Evolutionary conservation across 2,113 vertebrate genomes (phyloP).

Genomic region (Tichodroma muraria): DNA sequence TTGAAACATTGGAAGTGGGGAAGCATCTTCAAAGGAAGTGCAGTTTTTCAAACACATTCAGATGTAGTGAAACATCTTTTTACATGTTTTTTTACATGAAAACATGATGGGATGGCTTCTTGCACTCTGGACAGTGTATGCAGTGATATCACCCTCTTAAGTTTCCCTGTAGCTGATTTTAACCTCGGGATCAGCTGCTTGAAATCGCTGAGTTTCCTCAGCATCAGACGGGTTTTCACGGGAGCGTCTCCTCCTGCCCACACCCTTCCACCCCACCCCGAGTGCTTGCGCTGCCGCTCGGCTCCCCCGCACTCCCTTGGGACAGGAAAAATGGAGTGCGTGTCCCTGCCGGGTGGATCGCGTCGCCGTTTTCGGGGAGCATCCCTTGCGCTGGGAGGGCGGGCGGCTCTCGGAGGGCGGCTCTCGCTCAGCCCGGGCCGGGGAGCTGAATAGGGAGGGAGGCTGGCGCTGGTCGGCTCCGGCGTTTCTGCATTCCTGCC

Average conservation of each 20-base stretch:
- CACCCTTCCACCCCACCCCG: background rate
- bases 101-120: no score
- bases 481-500: constrained; percentile 76
- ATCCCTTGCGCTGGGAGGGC: background rate
- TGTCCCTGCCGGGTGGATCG: background rate
- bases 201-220: background rate
- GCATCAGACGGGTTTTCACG: background rate
- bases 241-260: background rate
- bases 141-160: background rate
- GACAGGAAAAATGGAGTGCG: background rate
- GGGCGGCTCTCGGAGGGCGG: background rate
- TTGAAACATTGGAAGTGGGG: background rate
- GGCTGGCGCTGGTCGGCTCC: constrained; percentile 56
- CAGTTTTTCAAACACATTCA: background rate
- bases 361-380: background rate
- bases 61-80: no score
- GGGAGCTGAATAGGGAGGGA: background rate
- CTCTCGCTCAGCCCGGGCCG: constrained; percentile 65
- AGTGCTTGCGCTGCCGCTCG: background rate
- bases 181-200: background rate
- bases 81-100: no score
- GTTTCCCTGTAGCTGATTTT: background rate
- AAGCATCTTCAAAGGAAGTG: background rate
- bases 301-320: background rate
- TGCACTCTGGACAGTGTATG: background rate